phyloP scores from a whole-genome alignment of 2,888 invertebrate genomes.

The Sabellastarte sp. region DNA sequence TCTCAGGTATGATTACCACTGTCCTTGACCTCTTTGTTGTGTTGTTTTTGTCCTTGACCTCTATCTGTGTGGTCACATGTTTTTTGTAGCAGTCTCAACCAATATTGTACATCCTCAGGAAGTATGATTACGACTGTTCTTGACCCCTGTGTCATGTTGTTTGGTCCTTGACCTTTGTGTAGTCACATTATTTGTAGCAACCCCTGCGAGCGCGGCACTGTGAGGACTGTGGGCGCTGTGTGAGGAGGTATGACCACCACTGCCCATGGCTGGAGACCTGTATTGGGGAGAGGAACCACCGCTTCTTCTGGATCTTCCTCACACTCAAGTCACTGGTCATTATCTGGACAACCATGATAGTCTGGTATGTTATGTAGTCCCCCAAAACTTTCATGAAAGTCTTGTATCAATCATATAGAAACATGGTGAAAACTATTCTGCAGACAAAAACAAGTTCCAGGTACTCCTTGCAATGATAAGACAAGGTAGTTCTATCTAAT shows the following conservation, averaged over 20 bases:
- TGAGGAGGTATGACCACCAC: conserved; percentile 58
- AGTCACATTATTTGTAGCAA: conserved; percentile 24
- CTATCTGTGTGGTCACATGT: too few species aligned
- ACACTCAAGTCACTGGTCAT: conserved; percentile 42
- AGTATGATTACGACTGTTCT: neutral
- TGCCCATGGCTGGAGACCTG: conserved; percentile 60
- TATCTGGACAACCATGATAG: conserved; percentile 46
- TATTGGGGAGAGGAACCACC: conserved; percentile 58
- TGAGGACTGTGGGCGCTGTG: conserved; percentile 56
- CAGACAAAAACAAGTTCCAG: too few species aligned
- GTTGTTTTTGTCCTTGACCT: too few species aligned
- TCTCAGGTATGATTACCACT: too few species aligned
- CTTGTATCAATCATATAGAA: too few species aligned
- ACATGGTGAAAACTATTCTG: too few species aligned
- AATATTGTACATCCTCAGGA: neutral
- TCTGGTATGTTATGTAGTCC: conserved; percentile 26
- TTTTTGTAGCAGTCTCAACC: neutral
- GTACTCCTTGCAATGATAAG: too few species aligned
- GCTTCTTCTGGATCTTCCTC: conserved; percentile 55
- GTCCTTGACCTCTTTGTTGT: too few species aligned
- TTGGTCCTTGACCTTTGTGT: too few species aligned
- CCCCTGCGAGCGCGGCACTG: conserved; percentile 58
- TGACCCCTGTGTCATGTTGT: too few species aligned
- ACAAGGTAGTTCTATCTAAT: too few species aligned
- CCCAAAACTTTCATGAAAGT: too few species aligned